Percentiles rank a stretch among this genome's conserved stretches.
Evolutionary conservation across 2,113 vertebrate species (phyloP).

Genomic region (Tachysurus vachellii): DNA sequence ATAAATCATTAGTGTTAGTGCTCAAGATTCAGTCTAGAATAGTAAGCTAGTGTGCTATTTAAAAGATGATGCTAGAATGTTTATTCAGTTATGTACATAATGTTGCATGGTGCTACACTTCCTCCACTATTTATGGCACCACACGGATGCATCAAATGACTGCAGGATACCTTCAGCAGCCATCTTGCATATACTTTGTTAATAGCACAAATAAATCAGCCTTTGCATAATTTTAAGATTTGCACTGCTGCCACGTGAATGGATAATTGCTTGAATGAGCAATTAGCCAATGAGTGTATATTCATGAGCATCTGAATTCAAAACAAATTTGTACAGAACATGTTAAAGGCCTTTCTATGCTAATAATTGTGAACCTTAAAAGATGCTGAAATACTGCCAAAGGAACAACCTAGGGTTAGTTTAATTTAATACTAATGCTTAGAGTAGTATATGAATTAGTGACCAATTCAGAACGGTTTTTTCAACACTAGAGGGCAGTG

Average conservation of each 20-base stretch:
- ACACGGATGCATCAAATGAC: not conserved
- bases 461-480: not conserved
- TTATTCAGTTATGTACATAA: not conserved
- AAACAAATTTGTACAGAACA: not conserved
- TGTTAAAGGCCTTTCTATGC: not conserved
- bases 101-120: not conserved
- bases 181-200: not conserved
- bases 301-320: not conserved
- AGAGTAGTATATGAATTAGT: not conserved
- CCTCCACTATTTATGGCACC: not conserved
- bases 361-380: not conserved
- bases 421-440: not conserved
- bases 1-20: not conserved
- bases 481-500: constrained; percentile 22
- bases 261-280: not conserved
- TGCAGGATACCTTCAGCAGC: not conserved
- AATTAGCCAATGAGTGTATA: not conserved
- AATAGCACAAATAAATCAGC: not conserved
- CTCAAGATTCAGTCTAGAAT: not conserved
- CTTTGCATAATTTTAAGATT: not conserved
- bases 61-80: no score
- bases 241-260: not conserved
- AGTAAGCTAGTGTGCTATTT: not conserved
- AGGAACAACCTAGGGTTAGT: not conserved
- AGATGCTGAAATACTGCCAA: not conserved